phyloP scores from a whole-genome alignment of 2,113 vertebrate genomes.

The Corydoras maculifer region DNA sequence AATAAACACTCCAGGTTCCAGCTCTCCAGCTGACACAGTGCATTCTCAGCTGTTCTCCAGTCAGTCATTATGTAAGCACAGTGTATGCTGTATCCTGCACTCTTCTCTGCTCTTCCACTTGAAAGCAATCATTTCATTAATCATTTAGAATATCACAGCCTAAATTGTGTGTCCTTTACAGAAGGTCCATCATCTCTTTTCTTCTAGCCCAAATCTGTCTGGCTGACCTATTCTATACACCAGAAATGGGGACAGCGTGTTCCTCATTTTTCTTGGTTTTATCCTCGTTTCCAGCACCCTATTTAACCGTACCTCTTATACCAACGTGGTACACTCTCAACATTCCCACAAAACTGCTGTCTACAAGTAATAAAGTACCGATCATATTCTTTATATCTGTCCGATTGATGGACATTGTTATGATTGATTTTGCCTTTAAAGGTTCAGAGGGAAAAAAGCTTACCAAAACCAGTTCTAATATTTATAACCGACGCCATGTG shows the following conservation, averaged over 20 bases:
- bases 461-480: neutral
- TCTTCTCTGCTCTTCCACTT: neutral
- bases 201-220: conserved; percentile 56
- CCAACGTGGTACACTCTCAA: too few relatives aligned
- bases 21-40: conserved; percentile 51
- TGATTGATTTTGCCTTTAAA: too few relatives aligned
- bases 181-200: conserved; percentile 51
- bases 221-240: conserved; percentile 35
- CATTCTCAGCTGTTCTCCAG: conserved; percentile 67
- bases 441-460: too few relatives aligned
- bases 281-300: neutral
- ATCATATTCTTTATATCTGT: too few relatives aligned
- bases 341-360: too few relatives aligned
- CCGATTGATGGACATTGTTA: too few relatives aligned
- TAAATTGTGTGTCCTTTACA: conserved; percentile 30
- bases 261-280: conserved; percentile 39
- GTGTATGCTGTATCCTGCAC: conserved; percentile 35
- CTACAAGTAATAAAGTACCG: too few relatives aligned
- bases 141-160: too few relatives aligned
- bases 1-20: conserved; percentile 58
- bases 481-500: neutral
- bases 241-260: conserved; percentile 52
- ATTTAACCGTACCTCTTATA: too few relatives aligned
- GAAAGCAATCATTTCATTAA: too few relatives aligned
- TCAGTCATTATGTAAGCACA: conserved; percentile 55